Evolutionary conservation across 2,113 vertebrate species (phyloP).

Genomic region (Rhynchopsitta pachyrhyncha): DNA sequence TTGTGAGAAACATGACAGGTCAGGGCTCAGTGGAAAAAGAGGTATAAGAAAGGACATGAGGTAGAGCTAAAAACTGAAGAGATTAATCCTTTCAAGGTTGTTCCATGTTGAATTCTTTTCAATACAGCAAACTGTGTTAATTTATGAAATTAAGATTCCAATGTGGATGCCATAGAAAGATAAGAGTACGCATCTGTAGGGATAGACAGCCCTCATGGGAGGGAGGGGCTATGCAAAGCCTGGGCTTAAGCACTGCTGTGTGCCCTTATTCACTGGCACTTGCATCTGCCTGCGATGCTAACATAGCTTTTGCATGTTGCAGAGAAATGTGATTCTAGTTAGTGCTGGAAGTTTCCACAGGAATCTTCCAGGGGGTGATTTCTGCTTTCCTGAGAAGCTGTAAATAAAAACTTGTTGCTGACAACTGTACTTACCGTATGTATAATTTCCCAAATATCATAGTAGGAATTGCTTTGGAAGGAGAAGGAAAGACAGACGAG

Average conservation of each 20-base stretch:
- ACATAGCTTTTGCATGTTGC: neutral
- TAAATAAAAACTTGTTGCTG: neutral
- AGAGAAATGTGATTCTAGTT: neutral
- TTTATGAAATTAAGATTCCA: neutral
- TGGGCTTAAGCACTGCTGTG: neutral
- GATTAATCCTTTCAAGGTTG: neutral
- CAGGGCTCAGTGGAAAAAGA: neutral
- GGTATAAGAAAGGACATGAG: neutral
- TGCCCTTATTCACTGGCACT: neutral
- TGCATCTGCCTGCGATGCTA: accelerated
- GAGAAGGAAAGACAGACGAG: neutral
- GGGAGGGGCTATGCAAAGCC: neutral
- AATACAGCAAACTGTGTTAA: neutral
- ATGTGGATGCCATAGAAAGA: neutral
- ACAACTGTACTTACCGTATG: neutral
- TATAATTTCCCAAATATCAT: neutral
- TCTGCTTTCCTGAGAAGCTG: neutral
- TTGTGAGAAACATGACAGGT: neutral
- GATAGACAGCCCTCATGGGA: neutral
- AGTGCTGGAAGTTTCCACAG: neutral
- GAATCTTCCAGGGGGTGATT: neutral
- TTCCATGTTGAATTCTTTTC: neutral
- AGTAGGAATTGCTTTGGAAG: neutral
- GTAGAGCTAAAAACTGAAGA: neutral
- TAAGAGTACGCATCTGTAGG: neutral